Evolutionary conservation across 2,113 vertebrate species (phyloP), one percentile per base, ranked within the genome.

Genomic region (Euleptes europaea): DNA sequence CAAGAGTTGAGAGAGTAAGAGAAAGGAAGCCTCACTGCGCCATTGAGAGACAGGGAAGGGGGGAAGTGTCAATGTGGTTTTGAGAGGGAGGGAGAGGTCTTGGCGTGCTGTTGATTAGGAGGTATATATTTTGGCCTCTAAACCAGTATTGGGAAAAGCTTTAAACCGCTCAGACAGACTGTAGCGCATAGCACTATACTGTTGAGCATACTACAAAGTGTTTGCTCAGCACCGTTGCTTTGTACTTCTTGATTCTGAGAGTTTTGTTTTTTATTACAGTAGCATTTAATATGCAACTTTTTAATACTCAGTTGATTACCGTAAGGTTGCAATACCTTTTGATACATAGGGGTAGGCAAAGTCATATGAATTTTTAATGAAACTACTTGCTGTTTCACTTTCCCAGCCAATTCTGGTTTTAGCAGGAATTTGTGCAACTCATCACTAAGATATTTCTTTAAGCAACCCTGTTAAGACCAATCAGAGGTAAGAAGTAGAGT

Each of bases 211-310:
- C 26, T 33, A 40, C 23, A 67, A 42, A 75, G 70, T 26, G 11
- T 5, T 26, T 54, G 26, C 40, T 40, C 51, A 54, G 65, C 81
- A 63, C n/a, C 40, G 26, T 66, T 69, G 15, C 57, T 11, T 78
- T 78, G 21, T 6, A 19, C 21, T 21, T 38, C 88, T 92, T 90
- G 73, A 44, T 83, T 33, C 11, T 15, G 83, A 57, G 0, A 0
- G 47, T 84, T 87, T 76, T 88, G 79, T 85, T 42, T 11, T 60
- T 76, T 54, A 11, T 88, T 42, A 67, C 80, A 42, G 0, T 73
- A 40, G 15, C 33, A 11, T 71, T 82, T 23, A 76, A 4, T 84
- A 49, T 38, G 71, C 44, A 83, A 54, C 19, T 42, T 57, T 63
- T 23, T 73, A 0, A 0, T 72, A 33, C 84, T 88, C 42, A 85